Base-by-base conservation (phyloP, 2,888 invertebrate species). In the Macrosoma leucophasiata region DNA sequence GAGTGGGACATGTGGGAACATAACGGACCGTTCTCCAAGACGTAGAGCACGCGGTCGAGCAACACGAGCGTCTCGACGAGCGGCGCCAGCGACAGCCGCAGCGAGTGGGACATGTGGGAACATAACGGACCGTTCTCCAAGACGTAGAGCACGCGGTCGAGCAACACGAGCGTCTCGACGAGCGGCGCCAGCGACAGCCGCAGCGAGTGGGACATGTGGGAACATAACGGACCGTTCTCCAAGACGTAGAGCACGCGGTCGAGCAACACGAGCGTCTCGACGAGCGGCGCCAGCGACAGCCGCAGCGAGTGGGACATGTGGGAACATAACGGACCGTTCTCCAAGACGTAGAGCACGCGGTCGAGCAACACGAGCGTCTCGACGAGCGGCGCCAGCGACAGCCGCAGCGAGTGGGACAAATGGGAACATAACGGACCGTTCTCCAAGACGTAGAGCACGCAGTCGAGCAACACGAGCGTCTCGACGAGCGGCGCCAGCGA, bases 401-500 rank as follows among this genome's bases (percentile, higher is more conserved):
- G 85, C n/a, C 96, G 86, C 23, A 96, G 62, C 0, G 92, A 90
- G 70, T 94, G n/a, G n/a, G n/a, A n/a, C n/a, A n/a, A n/a, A n/a
- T n/a, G n/a, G n/a, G n/a, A n/a, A 17, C 17, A 17, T 17, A 27
- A 43, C 51, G 55, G 56, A 88, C 91, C 89, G 54, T 86, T 74
- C 70, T 95, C 93, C 15, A 86, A 62, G 0, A 95, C 72, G 64
- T 86, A 95, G 13, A 95, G 66, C 49, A 91, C 74, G 50, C 96
- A 85, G 67, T 97, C 97, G 18, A 93, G 73, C n/a, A 96, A 73
- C 26, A 97, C 82, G 1, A 93, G 76, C 0, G 92, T 90, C 69
- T 97, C 97, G 1, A 96, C 88, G 0, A 95, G 78, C 2, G 95
- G 95, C 4, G 96, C 96, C 33, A 96, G 73, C 60, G 92, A 75